Evolutionary conservation across 1,140 invertebrate genomes (phyloP), one percentile per base, ranked within the genome.

Genomic region (Ostrea denselamellosa): DNA sequence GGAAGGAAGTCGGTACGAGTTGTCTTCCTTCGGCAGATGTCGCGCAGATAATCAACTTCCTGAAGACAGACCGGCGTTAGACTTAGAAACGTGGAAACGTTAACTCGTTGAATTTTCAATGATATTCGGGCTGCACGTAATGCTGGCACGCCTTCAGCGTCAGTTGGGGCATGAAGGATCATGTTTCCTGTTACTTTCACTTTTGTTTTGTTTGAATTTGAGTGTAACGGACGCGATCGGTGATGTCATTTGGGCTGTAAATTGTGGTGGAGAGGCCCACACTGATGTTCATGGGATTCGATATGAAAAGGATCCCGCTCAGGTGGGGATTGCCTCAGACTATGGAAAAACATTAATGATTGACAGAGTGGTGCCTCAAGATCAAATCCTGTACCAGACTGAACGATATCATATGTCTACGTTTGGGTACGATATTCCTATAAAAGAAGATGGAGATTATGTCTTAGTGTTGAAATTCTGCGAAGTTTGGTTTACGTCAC

Each of bases 401-500:
- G 95, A 95, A 86, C 86, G 95, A 83, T 95, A 95, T 91, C 93
- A 95, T 90, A 90, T 91, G 71, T 93, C 91, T 51, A 94, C 91
- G 8, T 95, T 95, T 91, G 92, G 92, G n/a, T 95, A 95, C 88
- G 93, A 94, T 51, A 90, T 95, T 84, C 94, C 94, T 10, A 89
- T 95, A 10, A 90, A 89, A 86, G 90, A 90, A 85, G 94, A 95
- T 87, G 95, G 94, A 17, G 94, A 95, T 81, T 95, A 95, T 92
- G 93, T 95, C 8, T 68, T 95, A n/a, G 94, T 94, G 71, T 85
- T 95, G 82, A 95, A 95, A 89, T 95, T 95, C 89, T 93, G 93
- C 89, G 95, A 95, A 92, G 95, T 95, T 19, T 95, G 94, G 94
- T 95, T 95, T 87, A 94, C 94, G 51, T 92, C 93, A 22, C 89